Conservation (phyloP, 2,888 invertebrate genomes). For the Amiota mariae region DNA sequence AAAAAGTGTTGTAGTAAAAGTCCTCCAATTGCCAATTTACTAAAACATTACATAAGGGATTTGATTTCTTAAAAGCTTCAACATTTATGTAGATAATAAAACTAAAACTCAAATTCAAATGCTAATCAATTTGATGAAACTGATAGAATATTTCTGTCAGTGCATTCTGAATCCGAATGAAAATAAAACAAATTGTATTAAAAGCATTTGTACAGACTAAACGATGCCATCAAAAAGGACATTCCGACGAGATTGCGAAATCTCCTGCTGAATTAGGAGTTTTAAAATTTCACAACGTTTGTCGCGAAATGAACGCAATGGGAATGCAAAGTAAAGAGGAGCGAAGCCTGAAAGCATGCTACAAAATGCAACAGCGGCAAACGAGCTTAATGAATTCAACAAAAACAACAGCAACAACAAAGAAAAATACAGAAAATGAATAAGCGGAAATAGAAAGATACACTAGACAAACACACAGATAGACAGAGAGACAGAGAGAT, state of each 20-base stretch:
- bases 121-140: background rate
- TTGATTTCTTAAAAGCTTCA: no score
- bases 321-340: conserved; percentile 14
- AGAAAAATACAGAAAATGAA: conserved; percentile 27
- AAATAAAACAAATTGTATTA: conserved; percentile 22
- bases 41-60: no score
- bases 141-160: background rate
- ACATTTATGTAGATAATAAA: no score
- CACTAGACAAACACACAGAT: background rate
- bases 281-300: conserved; percentile 47
- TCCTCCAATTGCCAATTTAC: no score
- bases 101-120: background rate
- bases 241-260: conserved; percentile 25
- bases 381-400: conserved; percentile 40
- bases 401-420: conserved; percentile 3
- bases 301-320: conserved; percentile 30
- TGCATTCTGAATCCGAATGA: background rate
- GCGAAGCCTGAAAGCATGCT: conserved; percentile 27
- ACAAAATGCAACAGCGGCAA: conserved; percentile 37
- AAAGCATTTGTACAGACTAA: conserved; percentile 40
- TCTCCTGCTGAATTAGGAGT: conserved; percentile 27
- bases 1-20: no score
- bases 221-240: conserved; percentile 44
- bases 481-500: conserved; percentile 1
- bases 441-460: background rate